Conservation (phyloP, 1,140 invertebrate genomes). For the Zophobas morio region DNA sequence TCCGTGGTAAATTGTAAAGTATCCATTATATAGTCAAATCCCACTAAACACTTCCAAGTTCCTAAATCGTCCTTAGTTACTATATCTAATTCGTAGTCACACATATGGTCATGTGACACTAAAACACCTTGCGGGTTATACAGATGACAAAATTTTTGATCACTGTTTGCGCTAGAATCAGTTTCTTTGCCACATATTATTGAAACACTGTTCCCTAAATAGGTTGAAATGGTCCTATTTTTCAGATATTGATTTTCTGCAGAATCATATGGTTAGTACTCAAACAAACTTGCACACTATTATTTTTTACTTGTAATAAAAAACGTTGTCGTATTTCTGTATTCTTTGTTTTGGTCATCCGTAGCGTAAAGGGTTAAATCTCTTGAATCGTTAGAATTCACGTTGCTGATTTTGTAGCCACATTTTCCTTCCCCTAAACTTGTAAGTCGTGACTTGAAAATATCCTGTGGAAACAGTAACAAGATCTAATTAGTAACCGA, state of each 20-base stretch:
- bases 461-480: background rate
- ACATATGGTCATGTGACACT: background rate
- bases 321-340: background rate
- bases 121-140: slow-evolving; percentile 31
- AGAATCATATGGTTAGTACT: background rate
- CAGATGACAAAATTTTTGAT: slow-evolving; percentile 43
- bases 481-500: background rate
- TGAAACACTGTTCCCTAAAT: background rate
- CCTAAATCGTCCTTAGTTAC: slow-evolving; percentile 38
- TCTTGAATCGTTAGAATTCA: background rate
- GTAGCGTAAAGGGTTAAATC: background rate
- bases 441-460: background rate
- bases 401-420: background rate
- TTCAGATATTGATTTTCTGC: background rate
- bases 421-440: background rate
- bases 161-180: background rate
- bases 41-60: slow-evolving; percentile 40
- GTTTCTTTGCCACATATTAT: background rate
- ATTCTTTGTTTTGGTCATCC: background rate
- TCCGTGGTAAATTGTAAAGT: slow-evolving; percentile 29
- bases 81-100: background rate
- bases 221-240: background rate
- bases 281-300: too few relatives aligned
- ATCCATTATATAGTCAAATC: slow-evolving; percentile 14
- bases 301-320: background rate